Base-by-base conservation (phyloP, 2,888 invertebrate genomes). In the Adineta ricciae region DNA sequence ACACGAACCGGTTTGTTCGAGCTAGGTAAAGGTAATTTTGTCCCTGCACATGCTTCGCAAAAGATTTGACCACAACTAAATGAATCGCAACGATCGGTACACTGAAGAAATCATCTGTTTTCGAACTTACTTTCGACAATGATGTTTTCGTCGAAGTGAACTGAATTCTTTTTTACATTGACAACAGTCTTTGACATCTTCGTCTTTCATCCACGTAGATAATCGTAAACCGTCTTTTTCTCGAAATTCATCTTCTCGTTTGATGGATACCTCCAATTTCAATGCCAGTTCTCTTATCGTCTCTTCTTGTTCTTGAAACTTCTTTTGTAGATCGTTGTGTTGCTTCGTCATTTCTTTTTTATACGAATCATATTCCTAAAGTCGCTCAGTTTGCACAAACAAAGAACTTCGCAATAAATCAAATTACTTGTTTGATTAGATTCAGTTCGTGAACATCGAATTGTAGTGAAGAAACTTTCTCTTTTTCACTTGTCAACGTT, bases 221-320 rank as follows among this genome's bases (percentile, higher is more conserved):
- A 32, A 27, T 21, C 19, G 50, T 27, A 24, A 5, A 27, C 49
- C 32, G 41, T 78, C 73, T 78, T 41, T 78, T 36, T 78, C 73
- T 36, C 73, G 73, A 78, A 36, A 78, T 78, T 83, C 49, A 52
- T 83, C 49, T 83, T 54, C 21, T 14, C 83, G 84, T 82, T 27
- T 41, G 36, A 85, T 46, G 32, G 49, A 54, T 88, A 94, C 93
- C 90, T 95, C 95, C 86, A 97, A 92, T 88, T 96, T 96, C 54
- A 94, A 94, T 4, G 97, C 97, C 83, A 98, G 93, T 91, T 98
- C 97, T 91, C 96, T 95, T 87, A 98, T 92, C 0, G 97, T 96
- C 87, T 93, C 94, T 91, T 97, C 97, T 87, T 97, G 96, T 90
- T 97, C 97, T 83, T 93, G 92, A 91, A 95, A 96, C 87, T 94